Evolutionary conservation across 2,113 vertebrate genomes (phyloP).

Genomic region (Cnemophilus loriae): DNA sequence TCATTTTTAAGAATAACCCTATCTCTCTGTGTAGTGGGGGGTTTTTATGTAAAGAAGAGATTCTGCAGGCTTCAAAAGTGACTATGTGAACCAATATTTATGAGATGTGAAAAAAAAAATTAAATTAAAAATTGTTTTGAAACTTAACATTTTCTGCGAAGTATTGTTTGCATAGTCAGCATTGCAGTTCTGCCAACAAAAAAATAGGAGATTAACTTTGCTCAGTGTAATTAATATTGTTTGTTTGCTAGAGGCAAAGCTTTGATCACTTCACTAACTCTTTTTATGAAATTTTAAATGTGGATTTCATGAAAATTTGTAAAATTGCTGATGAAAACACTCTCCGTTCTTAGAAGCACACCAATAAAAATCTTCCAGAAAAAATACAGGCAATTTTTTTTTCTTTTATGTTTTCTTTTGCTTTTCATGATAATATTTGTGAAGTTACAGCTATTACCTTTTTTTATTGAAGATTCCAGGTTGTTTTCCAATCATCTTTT

Average conservation of each 20-base stretch:
- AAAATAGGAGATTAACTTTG: background rate
- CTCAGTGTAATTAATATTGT: background rate
- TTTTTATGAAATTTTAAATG: background rate
- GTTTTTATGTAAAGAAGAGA: background rate
- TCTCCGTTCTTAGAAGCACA: background rate
- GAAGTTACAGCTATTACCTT: background rate
- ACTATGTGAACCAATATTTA: background rate
- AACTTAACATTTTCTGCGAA: background rate
- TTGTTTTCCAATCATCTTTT: background rate
- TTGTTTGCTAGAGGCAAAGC: background rate
- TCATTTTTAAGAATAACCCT: background rate
- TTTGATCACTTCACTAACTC: background rate
- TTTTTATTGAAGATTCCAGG: background rate
- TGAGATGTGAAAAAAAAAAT: background rate
- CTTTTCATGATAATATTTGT: background rate
- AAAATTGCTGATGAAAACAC: background rate
- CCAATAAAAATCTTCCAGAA: background rate
- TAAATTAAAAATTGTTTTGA: background rate
- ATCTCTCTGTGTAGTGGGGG: background rate
- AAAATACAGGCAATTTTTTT: background rate
- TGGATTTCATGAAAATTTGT: background rate
- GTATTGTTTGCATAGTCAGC: background rate
- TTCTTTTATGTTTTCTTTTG: background rate
- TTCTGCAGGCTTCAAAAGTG: background rate
- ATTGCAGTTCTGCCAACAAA: background rate